Evolutionary conservation across 2,888 invertebrate species (phyloP), one percentile per base, ranked within the genome.

Genomic region (Leptinotarsa rubiginosa): DNA sequence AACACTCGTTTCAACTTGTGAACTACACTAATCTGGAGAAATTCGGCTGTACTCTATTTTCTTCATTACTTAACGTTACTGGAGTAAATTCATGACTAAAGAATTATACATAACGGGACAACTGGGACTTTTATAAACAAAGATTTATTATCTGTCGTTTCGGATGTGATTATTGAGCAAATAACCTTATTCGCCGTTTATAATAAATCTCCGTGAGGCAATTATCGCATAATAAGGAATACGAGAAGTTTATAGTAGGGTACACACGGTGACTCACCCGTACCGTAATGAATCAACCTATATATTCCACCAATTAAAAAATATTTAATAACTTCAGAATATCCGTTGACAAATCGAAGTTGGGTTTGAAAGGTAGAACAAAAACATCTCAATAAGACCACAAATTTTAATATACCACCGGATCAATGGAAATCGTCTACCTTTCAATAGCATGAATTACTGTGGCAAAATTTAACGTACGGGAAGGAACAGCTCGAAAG

Each of bases 131-230:
- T 69, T 69, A 69, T 56, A 69, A 69, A 69, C 69, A 69, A 47
- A 56, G 41, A 56, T 69, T 56, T 56, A 69, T 22, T 56, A 56
- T 41, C 56, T 56, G 69, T 56, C 69, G 69, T 69, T 69, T 56
- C 12, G 41, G 69, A 69, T 69, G 69, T 69, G 69, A 69, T 69
- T 69, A 69, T 68, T 31, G 68, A 68, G 49, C 67, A 47, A 49
- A 67, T 50, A 67, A 56, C 69, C 69, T 69, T 69, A 69, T 69
- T 69, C 69, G 54, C n/a, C 62, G 62, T 62, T 41, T 31, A 62
- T 62, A 62, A 62, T 31, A 62, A 62, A 62, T 62, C 62, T 62
- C 62, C n/a, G n/a, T n/a, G 7, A 41, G 62, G 41, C 62, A 62
- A 62, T 62, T 62, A 62, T 41, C 62, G 62, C n/a, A 62, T 62